These are phyloP conservation scores for Scyliorhinus canicula DNA, from an alignment of 2,797 vertebrate species.

Conservation along the genomic window DNA sequence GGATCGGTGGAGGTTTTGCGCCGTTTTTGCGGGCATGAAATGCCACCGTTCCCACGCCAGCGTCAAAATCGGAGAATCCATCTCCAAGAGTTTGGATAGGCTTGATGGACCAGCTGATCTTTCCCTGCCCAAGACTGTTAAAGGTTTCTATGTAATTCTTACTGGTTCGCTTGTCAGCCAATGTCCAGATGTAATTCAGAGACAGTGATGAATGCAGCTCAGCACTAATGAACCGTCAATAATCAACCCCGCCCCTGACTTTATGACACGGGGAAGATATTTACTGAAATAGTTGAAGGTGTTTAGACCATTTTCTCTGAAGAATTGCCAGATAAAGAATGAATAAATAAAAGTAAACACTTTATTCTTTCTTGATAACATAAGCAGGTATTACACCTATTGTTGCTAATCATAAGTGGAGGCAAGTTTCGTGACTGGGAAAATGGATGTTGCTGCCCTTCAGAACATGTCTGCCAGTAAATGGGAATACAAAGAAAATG, in stretches of 20 bases:
- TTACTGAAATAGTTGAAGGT: too few species aligned
- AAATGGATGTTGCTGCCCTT: neutral
- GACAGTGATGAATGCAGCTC: neutral
- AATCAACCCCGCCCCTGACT: neutral
- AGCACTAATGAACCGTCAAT: neutral
- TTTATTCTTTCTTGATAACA: neutral
- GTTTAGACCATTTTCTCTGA: neutral
- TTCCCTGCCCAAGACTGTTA: neutral
- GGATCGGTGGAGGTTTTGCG: too few species aligned
- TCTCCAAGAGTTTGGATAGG: too few species aligned
- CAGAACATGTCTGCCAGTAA: neutral
- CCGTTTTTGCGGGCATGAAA: too few species aligned
- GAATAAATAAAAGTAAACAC: neutral
- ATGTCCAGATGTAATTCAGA: neutral
- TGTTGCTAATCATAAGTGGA: neutral
- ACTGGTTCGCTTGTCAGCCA: neutral
- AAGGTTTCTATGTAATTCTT: neutral
- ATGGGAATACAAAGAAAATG: neutral
- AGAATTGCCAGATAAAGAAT: neutral
- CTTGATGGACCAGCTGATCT: neutral
- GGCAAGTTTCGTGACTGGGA: neutral
- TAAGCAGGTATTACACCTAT: neutral
- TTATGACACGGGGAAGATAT: neutral
- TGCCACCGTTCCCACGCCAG: too few species aligned
- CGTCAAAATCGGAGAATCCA: too few species aligned